These are phyloP conservation scores for Caranx ignobilis DNA, from an alignment of 2,113 vertebrate species.

Conservation along the genomic window DNA sequence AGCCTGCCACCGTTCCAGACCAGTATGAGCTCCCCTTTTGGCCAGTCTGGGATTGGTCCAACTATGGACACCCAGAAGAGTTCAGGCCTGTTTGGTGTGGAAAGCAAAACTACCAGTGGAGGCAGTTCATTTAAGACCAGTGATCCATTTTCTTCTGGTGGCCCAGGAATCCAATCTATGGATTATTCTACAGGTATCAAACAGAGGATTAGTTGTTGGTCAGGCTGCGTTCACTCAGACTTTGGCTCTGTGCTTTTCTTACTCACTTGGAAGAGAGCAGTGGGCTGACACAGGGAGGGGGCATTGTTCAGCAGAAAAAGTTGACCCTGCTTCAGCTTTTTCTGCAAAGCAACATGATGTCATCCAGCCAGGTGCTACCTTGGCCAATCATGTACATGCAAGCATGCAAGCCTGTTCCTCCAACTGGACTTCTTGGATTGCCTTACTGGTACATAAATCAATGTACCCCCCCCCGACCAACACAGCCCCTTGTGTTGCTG, in stretches of 20 bases:
- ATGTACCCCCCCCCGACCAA: not conserved
- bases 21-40: conserved; percentile 65
- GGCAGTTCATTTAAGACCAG: conserved; percentile 71
- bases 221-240: not conserved
- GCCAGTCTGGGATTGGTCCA: conserved; percentile 59
- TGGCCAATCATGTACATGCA: not conserved
- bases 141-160: conserved; percentile 67
- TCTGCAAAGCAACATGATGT: not conserved
- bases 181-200: conserved; percentile 78
- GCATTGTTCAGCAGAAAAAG: not conserved
- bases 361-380: not conserved
- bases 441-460: not conserved
- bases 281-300: not conserved
- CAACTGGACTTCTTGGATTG: not conserved
- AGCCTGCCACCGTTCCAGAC: conserved; percentile 78
- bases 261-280: not conserved
- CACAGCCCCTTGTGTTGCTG: not conserved
- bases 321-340: not conserved
- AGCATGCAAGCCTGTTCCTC: not conserved
- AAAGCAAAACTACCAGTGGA: conserved; percentile 72
- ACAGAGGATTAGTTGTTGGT: conserved; percentile 37
- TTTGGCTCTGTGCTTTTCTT: not conserved
- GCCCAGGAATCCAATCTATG: conserved; percentile 67
- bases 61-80: conserved; percentile 76
- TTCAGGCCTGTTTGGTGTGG: conserved; percentile 65